Percentiles rank a stretch among this genome's conserved stretches.
Evolutionary conservation across 2,888 invertebrate genomes (phyloP).

Genomic region (Drosophila maculinotata): DNA sequence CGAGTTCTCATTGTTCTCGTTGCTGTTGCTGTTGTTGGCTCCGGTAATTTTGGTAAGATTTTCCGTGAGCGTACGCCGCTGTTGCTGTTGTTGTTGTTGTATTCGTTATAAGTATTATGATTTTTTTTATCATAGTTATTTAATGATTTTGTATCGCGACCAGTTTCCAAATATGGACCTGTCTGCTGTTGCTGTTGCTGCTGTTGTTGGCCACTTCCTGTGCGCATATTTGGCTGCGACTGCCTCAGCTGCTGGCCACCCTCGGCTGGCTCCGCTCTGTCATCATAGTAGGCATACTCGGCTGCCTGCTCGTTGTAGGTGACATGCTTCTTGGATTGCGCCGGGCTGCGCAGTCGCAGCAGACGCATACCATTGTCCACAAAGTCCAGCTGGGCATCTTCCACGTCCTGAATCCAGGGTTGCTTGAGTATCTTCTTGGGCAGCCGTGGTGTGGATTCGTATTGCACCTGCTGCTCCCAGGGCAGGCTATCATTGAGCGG

Average conservation of each 20-base stretch:
- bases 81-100: conserved; percentile 32
- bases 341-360: conserved; percentile 61
- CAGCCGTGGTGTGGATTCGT: conserved; percentile 10
- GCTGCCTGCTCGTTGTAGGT: conserved; percentile 72
- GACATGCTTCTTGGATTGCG: too few species aligned
- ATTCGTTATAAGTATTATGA: conserved; percentile 53
- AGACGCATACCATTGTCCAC: conserved; percentile 64
- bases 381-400: conserved; percentile 44
- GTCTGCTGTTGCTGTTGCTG: conserved; percentile 30
- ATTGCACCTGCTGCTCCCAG: conserved; percentile 27
- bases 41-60: conserved; percentile 72
- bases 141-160: conserved; percentile 66
- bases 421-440: conserved; percentile 71
- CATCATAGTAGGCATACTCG: conserved; percentile 67
- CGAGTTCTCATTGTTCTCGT: conserved; percentile 42
- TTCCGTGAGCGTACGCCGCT: conserved; percentile 57
- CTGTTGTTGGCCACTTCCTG: conserved; percentile 68
- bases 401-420: conserved; percentile 31
- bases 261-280: conserved; percentile 42
- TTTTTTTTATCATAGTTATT: conserved; percentile 67
- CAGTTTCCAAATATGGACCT: conserved; percentile 73
- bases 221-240: conserved; percentile 70
- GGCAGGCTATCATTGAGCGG: conserved; percentile 58
- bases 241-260: conserved; percentile 36
- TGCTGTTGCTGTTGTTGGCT: conserved; percentile 36